Percentiles rank a stretch among this genome's conserved stretches.
Conservation (phyloP, 2,888 invertebrate genomes). For the Aspidapion aeneum region DNA sequence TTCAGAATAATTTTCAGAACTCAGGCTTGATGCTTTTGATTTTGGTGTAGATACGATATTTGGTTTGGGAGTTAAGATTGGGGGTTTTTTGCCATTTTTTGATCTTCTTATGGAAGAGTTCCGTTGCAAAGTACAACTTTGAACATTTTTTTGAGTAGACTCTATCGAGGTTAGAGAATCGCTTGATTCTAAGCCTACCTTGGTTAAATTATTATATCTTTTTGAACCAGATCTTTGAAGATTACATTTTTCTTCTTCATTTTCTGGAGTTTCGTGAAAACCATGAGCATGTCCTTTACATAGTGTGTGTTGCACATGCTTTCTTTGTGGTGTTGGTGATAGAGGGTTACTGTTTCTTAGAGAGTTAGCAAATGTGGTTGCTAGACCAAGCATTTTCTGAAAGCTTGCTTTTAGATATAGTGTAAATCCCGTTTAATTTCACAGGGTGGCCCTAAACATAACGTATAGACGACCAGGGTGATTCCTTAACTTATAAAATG, state of each 20-base stretch:
- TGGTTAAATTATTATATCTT: constrained; percentile 50
- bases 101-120: constrained; percentile 26
- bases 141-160: constrained; percentile 10
- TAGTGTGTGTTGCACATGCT: constrained; percentile 55
- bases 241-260: constrained; percentile 44
- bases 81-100: constrained; percentile 19
- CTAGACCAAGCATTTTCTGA: constrained; percentile 32
- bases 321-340: constrained; percentile 49
- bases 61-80: constrained; percentile 20
- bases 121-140: constrained; percentile 28
- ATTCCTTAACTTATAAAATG: too few relatives aligned
- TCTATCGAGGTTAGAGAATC: constrained; percentile 19
- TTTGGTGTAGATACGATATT: constrained; percentile 28
- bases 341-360: constrained; percentile 50
- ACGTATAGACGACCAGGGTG: too few relatives aligned
- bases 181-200: constrained; percentile 14
- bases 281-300: constrained; percentile 77
- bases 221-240: constrained; percentile 49
- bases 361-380: constrained; percentile 55
- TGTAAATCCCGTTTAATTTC: too few relatives aligned
- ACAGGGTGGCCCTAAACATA: too few relatives aligned
- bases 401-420: too few relatives aligned
- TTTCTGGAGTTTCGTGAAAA: constrained; percentile 53
- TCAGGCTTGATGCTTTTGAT: constrained; percentile 54
- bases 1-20: constrained; percentile 64